Base-by-base conservation (phyloP, 2,113 vertebrate species). In the Carassius gibelio region DNA sequence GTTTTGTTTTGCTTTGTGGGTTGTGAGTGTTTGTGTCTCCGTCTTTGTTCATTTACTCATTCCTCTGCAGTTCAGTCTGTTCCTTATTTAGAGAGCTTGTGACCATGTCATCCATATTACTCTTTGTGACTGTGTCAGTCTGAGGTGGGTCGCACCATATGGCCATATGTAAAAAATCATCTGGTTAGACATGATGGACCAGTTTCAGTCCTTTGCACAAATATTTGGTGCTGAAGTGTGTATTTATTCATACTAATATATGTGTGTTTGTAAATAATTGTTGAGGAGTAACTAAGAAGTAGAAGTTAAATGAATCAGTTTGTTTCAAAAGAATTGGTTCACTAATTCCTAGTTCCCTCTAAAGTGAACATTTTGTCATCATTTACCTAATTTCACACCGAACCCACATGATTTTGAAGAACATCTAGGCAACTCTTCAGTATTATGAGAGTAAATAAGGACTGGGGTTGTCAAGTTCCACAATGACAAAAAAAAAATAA, bases 121-220 rank as follows among this genome's bases (percentile, higher is more conserved):
- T 88, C 78, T 86, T 66, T 84, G 89, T 82, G 45, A 38, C 26
- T 15, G 82, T 90, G 91, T 90, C 92, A 92, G 90, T 88, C 84
- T 83, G 42, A 38, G 87, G 59, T 85, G 71, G 77, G 86, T 82
- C 86, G 78, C 76, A 86, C 89, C 91, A 93, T 92, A 93, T 93
- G 93, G 93, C 85, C 88, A 86, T 84, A 88, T 85, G 79, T 89
- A 89, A 86, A 89, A 76, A 76, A 52, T 15, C 23, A 50, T 83
- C 85, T 84, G 85, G 79, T 86, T 91, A 69, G 87, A 81, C 88
- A 72, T 82, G 50, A 82, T 81, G 75, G 87, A 75, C 57, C 76
- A 82, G 68, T 48, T 30, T 26, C 7, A 80, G 83, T 88, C 21
- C 4, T 57, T 14, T 30, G 48, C 48, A 45, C 11, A 38, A n/a